Percentiles rank a stretch among this genome's conserved stretches.
Evolutionary conservation across 2,797 vertebrate species (phyloP).

Genomic region (Brachymystax lenok): DNA sequence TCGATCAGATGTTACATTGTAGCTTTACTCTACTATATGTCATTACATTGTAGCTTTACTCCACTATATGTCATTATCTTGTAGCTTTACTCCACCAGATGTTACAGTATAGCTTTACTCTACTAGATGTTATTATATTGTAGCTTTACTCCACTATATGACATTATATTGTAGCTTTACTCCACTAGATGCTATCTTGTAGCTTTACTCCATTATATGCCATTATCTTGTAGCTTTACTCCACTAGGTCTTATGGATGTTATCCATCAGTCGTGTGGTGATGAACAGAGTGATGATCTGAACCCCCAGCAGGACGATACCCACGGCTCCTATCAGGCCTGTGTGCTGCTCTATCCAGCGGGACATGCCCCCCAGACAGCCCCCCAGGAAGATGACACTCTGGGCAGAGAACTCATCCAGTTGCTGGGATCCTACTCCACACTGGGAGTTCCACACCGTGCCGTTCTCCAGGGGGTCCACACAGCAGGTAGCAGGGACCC

Average conservation of each 20-base stretch:
- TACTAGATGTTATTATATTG: no score
- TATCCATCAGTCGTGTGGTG: constrained; percentile 65
- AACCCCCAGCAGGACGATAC: constrained; percentile 50
- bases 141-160: no score
- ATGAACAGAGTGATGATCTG: constrained; percentile 76
- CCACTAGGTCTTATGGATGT: no score
- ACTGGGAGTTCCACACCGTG: constrained; percentile 82
- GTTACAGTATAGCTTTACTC: no score
- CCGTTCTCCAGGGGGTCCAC: constrained; percentile 79
- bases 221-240: no score
- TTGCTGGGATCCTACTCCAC: constrained; percentile 74
- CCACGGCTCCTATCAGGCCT: constrained; percentile 39
- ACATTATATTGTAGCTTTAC: background rate
- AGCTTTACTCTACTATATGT: no score
- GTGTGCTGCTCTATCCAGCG: constrained; percentile 76
- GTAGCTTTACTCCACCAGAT: no score
- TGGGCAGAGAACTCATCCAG: constrained; percentile 73
- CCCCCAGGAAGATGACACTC: constrained; percentile 75
- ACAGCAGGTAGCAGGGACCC: constrained; percentile 90
- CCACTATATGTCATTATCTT: no score
- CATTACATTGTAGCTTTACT: no score
- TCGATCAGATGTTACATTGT: no score
- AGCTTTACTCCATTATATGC: no score
- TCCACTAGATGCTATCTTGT: no score
- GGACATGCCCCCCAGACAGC: constrained; percentile 79